Percentiles rank a stretch among this genome's conserved stretches.
Conservation (phyloP, 2,113 vertebrate species). For the Desmodus rotundus region DNA sequence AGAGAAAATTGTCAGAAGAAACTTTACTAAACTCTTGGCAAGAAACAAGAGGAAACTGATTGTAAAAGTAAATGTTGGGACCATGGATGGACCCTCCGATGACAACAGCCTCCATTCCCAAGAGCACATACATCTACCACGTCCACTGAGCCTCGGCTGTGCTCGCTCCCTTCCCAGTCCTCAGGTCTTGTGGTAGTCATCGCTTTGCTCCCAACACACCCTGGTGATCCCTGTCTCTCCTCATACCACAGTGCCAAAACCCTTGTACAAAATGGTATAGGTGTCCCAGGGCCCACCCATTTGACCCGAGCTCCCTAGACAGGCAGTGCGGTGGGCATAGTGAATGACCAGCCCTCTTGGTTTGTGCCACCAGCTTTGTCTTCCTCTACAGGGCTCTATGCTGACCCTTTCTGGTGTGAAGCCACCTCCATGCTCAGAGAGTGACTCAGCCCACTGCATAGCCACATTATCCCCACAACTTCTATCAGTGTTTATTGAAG, state of each 20-base stretch:
- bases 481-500: not conserved
- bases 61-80: not conserved
- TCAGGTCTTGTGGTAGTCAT: not conserved
- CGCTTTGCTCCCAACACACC: not conserved
- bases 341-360: not conserved
- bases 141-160: not conserved
- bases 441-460: not conserved
- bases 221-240: not conserved
- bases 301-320: not conserved
- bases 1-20: not conserved
- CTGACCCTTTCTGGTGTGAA: not conserved
- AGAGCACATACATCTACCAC: accelerated
- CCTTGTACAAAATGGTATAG: not conserved
- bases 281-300: not conserved
- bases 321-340: not conserved
- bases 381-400: not conserved
- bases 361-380: not conserved
- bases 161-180: not conserved
- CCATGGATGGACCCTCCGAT: not conserved
- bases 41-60: not conserved
- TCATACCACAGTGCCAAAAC: not conserved
- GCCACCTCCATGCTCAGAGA: too few relatives aligned
- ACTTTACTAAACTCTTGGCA: not conserved
- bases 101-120: not conserved
- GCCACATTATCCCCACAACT: not conserved